A percentile compares a stretch with the other conserved stretches of the same genome.
Evolutionary conservation across 2,797 vertebrate genomes (phyloP).

Genomic region (Coregonus suidteri): DNA sequence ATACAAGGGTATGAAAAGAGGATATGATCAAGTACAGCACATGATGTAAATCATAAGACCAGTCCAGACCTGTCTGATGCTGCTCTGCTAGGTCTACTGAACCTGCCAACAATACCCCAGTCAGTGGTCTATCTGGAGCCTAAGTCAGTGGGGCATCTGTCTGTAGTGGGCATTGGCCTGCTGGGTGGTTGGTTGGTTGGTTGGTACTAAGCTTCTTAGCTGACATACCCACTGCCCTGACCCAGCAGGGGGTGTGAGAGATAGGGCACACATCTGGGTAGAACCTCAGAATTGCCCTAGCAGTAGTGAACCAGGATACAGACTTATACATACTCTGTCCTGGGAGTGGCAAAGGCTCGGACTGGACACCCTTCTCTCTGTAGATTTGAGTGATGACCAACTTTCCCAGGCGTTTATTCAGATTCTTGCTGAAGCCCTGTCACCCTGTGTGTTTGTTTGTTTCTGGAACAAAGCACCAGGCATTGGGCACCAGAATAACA

Average conservation of each 20-base stretch:
- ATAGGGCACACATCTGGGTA: background rate
- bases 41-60: background rate
- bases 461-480: background rate
- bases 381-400: background rate
- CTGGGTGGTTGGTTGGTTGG: background rate
- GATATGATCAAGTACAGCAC: background rate
- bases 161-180: background rate
- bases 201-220: background rate
- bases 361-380: background rate
- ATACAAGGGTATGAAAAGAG: background rate
- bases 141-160: background rate
- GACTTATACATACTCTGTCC: background rate
- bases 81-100: background rate
- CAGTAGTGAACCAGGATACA: background rate
- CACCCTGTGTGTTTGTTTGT: background rate
- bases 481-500: background rate
- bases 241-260: background rate
- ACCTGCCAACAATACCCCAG: background rate
- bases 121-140: background rate
- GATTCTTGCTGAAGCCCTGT: background rate
- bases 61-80: background rate
- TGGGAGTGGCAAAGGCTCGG: background rate
- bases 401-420: background rate
- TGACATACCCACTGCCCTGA: background rate
- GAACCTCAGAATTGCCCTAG: background rate